Evolutionary conservation across 2,888 invertebrate genomes (phyloP), one percentile per base, ranked within the genome.

Genomic region (Hypsopygia costalis): DNA sequence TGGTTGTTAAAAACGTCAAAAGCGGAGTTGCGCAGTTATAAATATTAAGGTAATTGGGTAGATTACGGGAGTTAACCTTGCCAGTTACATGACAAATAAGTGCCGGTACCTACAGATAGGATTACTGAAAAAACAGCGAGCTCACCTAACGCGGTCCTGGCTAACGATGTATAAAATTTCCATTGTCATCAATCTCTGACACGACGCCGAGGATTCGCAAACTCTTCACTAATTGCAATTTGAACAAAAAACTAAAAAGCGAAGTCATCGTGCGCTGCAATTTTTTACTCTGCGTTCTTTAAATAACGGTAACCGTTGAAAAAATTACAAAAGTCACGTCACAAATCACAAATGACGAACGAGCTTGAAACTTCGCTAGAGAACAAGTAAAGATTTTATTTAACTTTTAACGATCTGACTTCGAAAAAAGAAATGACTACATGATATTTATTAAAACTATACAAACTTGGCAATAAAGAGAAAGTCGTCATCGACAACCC

Each of bases 131-230:
- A 80, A 83, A 78, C 76, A 81, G 74, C 79, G 69, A 47, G 66
- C 69, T 81, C 81, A 83, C 81, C 80, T 81, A 85, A 82, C 83
- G 73, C 81, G 78, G 68, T 74, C 71, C 72, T 77, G 83, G 69
- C 86, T 87, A 87, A 87, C 87, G 87, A 87, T 83, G 87, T 86
- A 87, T 86, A 87, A 87, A 86, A 86, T 85, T 87, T 86, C 85
- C 86, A 87, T 86, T 86, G 86, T 87, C 87, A 87, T 87, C 87
- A 88, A 88, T 88, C 87, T 86, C 87, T 82, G 87, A 85, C 86
- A 81, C 79, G 76, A 70, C 77, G 80, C 69, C 69, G 82, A 82
- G 86, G 78, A 86, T 82, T 83, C 83, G 73, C 79, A 79, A 83
- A 85, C 82, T 85, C 86, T 75, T 85, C 85, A 81, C 86, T 87